Percentiles rank a stretch among this genome's conserved stretches.
phyloP scores from a whole-genome alignment of 2,113 vertebrate genomes.

The Tragelaphus imberbis region DNA sequence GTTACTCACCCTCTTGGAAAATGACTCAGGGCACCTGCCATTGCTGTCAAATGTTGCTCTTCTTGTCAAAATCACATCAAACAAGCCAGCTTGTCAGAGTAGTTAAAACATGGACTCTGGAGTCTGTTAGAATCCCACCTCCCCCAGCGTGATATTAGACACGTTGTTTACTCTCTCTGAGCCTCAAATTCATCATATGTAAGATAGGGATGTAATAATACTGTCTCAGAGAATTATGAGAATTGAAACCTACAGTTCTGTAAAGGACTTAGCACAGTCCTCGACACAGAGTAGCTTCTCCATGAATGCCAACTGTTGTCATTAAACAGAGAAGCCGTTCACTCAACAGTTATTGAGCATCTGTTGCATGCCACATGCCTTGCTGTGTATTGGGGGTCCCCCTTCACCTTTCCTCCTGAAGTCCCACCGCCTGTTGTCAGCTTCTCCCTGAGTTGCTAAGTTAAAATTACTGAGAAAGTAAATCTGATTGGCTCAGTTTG shows the following conservation, averaged over 20 bases:
- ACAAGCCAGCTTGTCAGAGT: not conserved
- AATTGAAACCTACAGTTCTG: not conserved
- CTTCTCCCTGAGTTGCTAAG: not conserved
- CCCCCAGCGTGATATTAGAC: not conserved
- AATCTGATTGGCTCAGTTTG: not conserved
- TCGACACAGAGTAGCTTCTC: not conserved
- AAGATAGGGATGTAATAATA: not conserved
- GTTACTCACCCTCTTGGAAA: not conserved
- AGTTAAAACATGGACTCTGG: not conserved
- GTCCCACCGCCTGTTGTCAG: not conserved
- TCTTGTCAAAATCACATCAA: not conserved
- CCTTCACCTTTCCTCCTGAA: not conserved
- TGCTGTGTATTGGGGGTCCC: not conserved
- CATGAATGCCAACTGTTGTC: not conserved
- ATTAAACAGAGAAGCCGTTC: not conserved
- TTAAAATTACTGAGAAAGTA: not conserved
- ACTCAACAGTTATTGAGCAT: not conserved
- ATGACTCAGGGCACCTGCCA: not conserved
- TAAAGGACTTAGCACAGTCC: not conserved
- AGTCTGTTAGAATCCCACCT: not conserved
- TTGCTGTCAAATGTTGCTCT: not conserved
- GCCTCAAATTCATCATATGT: not conserved
- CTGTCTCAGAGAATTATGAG: not conserved
- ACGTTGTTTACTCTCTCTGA: not conserved
- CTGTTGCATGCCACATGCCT: not conserved